Base-by-base conservation (phyloP, 1,140 invertebrate genomes). In the Chironomus striatipennis region DNA sequence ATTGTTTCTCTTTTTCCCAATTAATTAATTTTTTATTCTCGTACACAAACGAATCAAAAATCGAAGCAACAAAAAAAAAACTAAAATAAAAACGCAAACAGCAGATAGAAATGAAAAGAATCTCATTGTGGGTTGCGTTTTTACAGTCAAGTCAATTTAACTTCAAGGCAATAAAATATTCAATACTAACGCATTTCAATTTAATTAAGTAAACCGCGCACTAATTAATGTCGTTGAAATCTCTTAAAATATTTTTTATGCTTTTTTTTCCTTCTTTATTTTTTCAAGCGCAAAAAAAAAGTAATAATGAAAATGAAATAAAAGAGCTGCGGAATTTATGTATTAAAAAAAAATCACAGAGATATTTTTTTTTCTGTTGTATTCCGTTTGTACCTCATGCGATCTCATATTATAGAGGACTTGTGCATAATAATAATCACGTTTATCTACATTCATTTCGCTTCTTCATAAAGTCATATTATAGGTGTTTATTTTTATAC, bases 401-500 rank as follows among this genome's bases (percentile, higher is more conserved):
- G 24, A 34, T 34, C 24, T 34, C 24, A 34, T 34, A 34, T 34
- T 34, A 57, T 12, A 12, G 47, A 57, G 47, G n/a, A 57, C 47
- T 57, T 57, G 47, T 57, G 47, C 47, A 57, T 57, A 57, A 57
- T 57, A 57, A 57, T 57, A 57, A 57, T 57, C 47, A 57, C 47
- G 47, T 57, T 57, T 57, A 57, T 57, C 47, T 57, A n/a, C 47
- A 57, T 57, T 57, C 47, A 57, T 57, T 34, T 57, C 47, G 47
- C n/a, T 57, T 57, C 47, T 57, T 57, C 47, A 57, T 57, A 57
- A 57, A 57, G 47, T 57, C 47, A 57, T 57, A 57, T 57, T 57
- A 57, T 57, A 57, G 47, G 47, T 57, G 47, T 57, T 57, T 57
- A 57, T 57, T 57, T 57, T 57, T 57, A 57, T 57, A 57, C 47